Conservation (phyloP, 2,797 vertebrate genomes). For the Spondyliosoma cantharus region DNA sequence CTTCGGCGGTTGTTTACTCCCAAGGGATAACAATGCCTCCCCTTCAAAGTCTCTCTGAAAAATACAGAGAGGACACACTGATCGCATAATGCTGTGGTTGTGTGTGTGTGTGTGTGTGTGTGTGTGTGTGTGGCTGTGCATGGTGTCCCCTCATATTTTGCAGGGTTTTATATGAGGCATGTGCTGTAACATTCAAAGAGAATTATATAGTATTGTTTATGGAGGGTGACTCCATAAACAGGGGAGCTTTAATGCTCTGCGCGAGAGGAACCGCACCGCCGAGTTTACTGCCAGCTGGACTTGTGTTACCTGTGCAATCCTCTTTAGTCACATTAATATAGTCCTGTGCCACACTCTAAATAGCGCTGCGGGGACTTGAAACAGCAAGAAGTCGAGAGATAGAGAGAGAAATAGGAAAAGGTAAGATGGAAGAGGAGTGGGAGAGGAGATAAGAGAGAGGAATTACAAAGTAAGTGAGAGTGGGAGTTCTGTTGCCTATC, state of each 20-base stretch:
- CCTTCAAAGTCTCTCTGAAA: constrained; percentile 73
- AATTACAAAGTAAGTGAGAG: constrained; percentile 73
- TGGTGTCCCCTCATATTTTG: constrained; percentile 70
- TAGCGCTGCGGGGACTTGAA: constrained; percentile 64
- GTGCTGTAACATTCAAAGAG: constrained; percentile 75
- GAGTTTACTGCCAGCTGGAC: constrained; percentile 74
- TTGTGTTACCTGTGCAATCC: constrained; percentile 68
- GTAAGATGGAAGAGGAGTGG: constrained; percentile 72
- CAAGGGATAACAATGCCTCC: constrained; percentile 60
- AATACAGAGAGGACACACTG: constrained; percentile 64
- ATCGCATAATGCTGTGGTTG: constrained; percentile 55
- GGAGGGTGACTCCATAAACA: constrained; percentile 73
- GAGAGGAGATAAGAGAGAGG: constrained; percentile 75
- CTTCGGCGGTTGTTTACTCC: constrained; percentile 68
- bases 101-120: constrained; percentile 38
- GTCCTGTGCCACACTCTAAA: constrained; percentile 62
- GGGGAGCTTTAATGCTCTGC: constrained; percentile 57
- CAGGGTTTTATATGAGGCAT: constrained; percentile 63
- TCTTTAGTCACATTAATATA: constrained; percentile 76
- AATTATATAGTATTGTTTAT: constrained; percentile 79
- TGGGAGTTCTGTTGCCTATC: constrained; percentile 73
- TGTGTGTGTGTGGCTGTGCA: constrained; percentile 27
- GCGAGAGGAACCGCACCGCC: constrained; percentile 39
- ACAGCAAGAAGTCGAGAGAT: constrained; percentile 36
- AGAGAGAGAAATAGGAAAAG: constrained; percentile 38